These are phyloP conservation scores for Myripristis jacobus DNA, from an alignment of 2,797 vertebrate genomes.

Conservation along the genomic window DNA sequence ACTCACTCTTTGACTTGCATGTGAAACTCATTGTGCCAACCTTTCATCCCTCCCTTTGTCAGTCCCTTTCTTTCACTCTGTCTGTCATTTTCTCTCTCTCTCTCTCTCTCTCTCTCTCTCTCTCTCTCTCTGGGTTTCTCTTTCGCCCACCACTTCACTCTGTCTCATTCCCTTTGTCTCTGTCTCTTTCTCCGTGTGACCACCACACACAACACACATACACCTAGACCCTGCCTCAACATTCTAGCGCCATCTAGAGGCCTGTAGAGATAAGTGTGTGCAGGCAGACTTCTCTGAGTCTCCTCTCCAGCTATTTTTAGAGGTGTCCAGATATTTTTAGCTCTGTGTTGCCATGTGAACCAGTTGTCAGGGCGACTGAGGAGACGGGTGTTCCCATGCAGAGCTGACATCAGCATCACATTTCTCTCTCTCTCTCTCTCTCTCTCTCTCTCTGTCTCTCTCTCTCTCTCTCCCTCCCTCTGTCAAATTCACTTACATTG, in stretches of 20 bases:
- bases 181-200: conserved; percentile 2
- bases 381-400: conserved; percentile 82
- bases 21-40: too few species aligned
- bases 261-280: conserved; percentile 36
- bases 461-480: conserved; percentile 18
- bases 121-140: conserved; percentile 30
- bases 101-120: conserved; percentile 1
- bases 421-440: conserved; percentile 32
- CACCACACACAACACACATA: conserved; percentile 17
- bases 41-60: neutral
- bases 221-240: conserved; percentile 53
- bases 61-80: neutral
- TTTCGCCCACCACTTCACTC: conserved; percentile 13
- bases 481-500: conserved; percentile 25
- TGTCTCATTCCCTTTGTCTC: conserved; percentile 1
- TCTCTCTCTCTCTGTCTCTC: neutral
- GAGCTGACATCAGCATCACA: conserved; percentile 71
- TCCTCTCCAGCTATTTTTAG: conserved; percentile 84
- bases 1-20: too few species aligned
- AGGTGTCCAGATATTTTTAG: conserved; percentile 84
- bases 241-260: conserved; percentile 83
- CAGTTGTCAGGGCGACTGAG: conserved; percentile 80
- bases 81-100: neutral
- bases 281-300: conserved; percentile 36
- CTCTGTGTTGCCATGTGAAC: conserved; percentile 88